Evolutionary conservation across 2,888 invertebrate species (phyloP).

Genomic region (Caenorhabditis auriculariae): DNA sequence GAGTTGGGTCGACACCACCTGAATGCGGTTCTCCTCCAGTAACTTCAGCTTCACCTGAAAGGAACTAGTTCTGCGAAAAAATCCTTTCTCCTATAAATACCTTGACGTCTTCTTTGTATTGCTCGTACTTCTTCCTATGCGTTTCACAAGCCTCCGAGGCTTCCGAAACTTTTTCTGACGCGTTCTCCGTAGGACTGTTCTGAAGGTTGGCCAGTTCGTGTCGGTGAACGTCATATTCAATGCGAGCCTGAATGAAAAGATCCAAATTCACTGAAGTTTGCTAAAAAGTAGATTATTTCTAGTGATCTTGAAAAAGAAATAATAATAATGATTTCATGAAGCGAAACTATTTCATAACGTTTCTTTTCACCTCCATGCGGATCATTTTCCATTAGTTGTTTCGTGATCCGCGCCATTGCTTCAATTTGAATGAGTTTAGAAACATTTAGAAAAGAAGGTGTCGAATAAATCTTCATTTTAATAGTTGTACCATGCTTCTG

Average conservation of each 20-base stretch:
- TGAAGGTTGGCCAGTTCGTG: conserved; percentile 78
- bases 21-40: conserved; percentile 95
- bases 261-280: too few species aligned
- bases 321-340: not conserved
- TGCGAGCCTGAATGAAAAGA: conserved; percentile 69
- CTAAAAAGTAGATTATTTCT: too few species aligned
- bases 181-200: conserved; percentile 11
- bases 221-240: conserved; percentile 96
- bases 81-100: conserved; percentile 10
- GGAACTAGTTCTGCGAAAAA: not conserved
- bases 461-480: not conserved
- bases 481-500: too few species aligned
- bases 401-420: too few species aligned
- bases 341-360: too few species aligned
- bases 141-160: conserved; percentile 80
- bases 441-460: too few species aligned
- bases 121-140: conserved; percentile 87
- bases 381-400: too few species aligned
- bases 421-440: too few species aligned
- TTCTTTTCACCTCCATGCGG: too few species aligned
- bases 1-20: conserved; percentile 35
- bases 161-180: conserved; percentile 63
- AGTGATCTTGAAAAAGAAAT: too few species aligned
- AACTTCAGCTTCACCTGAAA: conserved; percentile 83
- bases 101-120: conserved; percentile 85